phyloP scores from a whole-genome alignment of 2,113 vertebrate species.

The Odocoileus hemionus region DNA sequence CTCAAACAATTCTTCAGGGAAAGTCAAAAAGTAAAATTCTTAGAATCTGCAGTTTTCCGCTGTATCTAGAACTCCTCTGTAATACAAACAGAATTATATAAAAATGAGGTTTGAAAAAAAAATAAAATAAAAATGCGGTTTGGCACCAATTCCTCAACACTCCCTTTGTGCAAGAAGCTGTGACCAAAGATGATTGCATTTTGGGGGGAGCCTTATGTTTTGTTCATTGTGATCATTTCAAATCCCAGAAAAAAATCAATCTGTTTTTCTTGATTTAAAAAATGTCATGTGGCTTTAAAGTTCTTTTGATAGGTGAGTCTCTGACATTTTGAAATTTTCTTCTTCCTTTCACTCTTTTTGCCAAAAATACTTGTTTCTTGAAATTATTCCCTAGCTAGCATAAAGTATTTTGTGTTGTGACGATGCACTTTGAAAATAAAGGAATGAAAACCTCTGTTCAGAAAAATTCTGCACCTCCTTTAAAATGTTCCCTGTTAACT shows the following conservation, averaged over 20 bases:
- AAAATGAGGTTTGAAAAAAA: constrained; percentile 22
- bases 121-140: constrained; percentile 15
- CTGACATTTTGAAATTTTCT: constrained; percentile 56
- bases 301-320: constrained; percentile 45
- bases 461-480: constrained; percentile 44
- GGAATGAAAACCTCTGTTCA: constrained; percentile 32
- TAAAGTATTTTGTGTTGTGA: constrained; percentile 46
- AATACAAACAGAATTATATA: constrained; percentile 15
- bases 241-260: constrained; percentile 26
- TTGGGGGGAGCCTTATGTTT: constrained; percentile 11
- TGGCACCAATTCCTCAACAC: neutral
- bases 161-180: constrained; percentile 27
- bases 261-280: constrained; percentile 43
- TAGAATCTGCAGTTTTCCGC: constrained; percentile 40
- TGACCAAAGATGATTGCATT: constrained; percentile 25
- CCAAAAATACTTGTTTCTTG: constrained; percentile 48
- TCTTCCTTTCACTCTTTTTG: constrained; percentile 40
- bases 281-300: constrained; percentile 45
- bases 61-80: neutral
- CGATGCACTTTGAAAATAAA: constrained; percentile 51
- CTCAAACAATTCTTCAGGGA: constrained; percentile 21
- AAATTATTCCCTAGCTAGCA: constrained; percentile 55
- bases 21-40: constrained; percentile 41
- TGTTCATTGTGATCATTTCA: constrained; percentile 31
- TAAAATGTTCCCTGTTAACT: constrained; percentile 43